phyloP scores from a whole-genome alignment of 2,113 vertebrate species.

The Jacana jacana region DNA sequence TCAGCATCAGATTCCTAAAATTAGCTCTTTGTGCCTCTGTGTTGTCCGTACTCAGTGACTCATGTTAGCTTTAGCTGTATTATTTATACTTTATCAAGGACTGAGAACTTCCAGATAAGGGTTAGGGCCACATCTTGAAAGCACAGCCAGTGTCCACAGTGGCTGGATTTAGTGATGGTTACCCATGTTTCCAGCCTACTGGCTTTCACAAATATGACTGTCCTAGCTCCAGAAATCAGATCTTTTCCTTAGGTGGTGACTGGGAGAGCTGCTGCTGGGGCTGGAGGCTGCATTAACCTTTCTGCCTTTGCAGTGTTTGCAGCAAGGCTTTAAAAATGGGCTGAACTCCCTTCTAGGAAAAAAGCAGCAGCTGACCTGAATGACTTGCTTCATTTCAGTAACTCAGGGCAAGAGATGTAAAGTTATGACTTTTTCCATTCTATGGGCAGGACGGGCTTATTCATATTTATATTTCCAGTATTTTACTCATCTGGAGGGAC shows the following conservation, averaged over 20 bases:
- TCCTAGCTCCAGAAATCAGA: neutral
- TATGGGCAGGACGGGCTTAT: neutral
- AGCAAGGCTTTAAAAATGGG: neutral
- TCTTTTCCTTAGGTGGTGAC: neutral
- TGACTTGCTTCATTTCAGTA: neutral
- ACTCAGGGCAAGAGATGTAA: neutral
- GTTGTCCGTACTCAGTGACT: neutral
- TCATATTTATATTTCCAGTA: neutral
- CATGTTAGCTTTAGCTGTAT: neutral
- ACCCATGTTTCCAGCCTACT: neutral
- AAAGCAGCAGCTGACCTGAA: neutral
- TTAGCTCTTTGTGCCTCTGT: accelerated
- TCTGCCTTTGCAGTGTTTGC: neutral
- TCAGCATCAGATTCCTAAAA: neutral
- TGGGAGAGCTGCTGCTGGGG: neutral
- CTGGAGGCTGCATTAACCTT: neutral
- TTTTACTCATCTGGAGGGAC: neutral
- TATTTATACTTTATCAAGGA: neutral
- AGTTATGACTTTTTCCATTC: neutral
- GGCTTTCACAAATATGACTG: no score
- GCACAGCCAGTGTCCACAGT: neutral
- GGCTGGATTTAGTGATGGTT: neutral
- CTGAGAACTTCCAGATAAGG: neutral
- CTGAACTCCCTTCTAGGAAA: neutral
- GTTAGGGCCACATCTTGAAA: neutral